A percentile compares a stretch with the other conserved stretches of the same genome.
Evolutionary conservation across 1,140 invertebrate genomes (phyloP).

Genomic region (Neodiprion pinetum): DNA sequence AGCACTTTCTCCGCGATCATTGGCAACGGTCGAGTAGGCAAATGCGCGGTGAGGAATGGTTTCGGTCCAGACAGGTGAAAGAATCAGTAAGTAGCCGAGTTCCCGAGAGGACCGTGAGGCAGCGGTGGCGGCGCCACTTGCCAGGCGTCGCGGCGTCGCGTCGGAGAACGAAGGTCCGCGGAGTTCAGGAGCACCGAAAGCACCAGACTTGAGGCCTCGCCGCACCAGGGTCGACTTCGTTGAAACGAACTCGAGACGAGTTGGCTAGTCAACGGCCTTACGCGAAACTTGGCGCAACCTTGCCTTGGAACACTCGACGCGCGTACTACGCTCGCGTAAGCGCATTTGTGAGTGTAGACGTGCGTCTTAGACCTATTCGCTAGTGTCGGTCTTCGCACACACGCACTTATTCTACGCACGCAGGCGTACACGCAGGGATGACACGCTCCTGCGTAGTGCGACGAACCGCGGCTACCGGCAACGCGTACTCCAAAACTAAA

Average conservation of each 20-base stretch:
- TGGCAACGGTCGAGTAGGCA: too few species aligned
- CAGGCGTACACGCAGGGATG: background rate
- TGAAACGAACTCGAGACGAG: conserved; percentile 1
- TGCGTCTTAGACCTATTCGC: background rate
- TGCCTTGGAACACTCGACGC: background rate
- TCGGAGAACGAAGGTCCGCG: background rate
- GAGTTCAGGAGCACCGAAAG: conserved; percentile 1
- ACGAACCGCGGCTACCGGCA: background rate
- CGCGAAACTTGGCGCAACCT: conserved; percentile 3
- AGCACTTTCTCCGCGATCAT: too few species aligned
- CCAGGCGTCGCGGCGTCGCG: background rate
- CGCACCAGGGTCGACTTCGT: background rate
- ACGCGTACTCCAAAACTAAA: background rate
- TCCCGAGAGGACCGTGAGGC: too few species aligned
- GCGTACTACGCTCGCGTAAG: conserved; percentile 6
- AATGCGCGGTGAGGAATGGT: too few species aligned
- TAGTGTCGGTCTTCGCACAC: too few species aligned
- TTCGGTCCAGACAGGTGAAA: too few species aligned
- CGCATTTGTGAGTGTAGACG: background rate
- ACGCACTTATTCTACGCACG: too few species aligned
- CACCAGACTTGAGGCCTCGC: background rate
- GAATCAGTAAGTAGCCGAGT: too few species aligned
- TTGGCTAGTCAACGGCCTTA: background rate
- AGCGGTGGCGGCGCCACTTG: background rate
- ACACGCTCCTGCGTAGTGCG: conserved; percentile 1